Conservation (phyloP, 2,797 vertebrate genomes). For the Babyrousa celebensis region DNA sequence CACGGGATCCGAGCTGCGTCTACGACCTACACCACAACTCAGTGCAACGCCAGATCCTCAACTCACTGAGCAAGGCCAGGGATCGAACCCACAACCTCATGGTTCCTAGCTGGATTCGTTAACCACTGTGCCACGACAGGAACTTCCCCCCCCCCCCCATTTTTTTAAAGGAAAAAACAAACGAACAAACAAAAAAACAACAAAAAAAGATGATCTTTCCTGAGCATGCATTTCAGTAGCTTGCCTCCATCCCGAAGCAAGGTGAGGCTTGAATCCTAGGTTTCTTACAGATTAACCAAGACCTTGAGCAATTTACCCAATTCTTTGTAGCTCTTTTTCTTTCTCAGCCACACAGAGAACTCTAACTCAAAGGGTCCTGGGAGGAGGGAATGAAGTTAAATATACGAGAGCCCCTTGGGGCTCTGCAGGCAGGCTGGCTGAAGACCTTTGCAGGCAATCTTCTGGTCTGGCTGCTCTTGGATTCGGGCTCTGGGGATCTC, state of each 20-base stretch:
- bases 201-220: background rate
- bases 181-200: background rate
- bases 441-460: background rate
- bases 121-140: no score
- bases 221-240: background rate
- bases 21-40: no score
- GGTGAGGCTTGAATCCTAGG: background rate
- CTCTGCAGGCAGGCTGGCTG: accelerated
- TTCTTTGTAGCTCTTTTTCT: background rate
- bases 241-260: background rate
- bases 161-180: background rate
- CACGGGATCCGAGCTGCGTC: no score
- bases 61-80: no score
- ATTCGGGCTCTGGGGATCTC: background rate
- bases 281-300: background rate
- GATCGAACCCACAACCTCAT: no score
- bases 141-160: no score
- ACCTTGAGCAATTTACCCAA: background rate
- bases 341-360: background rate
- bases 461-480: background rate
- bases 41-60: no score
- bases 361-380: accelerated
- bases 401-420: accelerated
- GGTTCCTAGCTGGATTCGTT: no score
- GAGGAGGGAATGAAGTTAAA: background rate